phyloP scores from a whole-genome alignment of 2,113 vertebrate genomes.

The Oceanites oceanicus region DNA sequence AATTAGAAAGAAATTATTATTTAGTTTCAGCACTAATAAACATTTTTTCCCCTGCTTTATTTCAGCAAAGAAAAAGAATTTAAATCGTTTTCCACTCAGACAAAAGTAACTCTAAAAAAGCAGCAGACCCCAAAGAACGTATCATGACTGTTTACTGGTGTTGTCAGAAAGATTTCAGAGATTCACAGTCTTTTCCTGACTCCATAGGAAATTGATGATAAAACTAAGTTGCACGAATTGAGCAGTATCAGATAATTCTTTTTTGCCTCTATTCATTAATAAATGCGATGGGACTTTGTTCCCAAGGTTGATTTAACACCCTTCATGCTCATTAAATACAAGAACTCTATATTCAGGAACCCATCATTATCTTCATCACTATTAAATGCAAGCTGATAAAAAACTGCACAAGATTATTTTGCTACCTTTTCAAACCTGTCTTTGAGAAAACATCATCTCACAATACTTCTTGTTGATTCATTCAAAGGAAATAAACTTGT shows the following conservation, averaged over 20 bases:
- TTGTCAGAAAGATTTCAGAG: not conserved
- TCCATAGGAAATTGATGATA: not conserved
- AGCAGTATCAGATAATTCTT: not conserved
- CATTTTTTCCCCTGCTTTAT: accelerated
- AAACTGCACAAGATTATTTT: not conserved
- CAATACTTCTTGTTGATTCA: not conserved
- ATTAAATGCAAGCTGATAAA: not conserved
- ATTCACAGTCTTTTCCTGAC: not conserved
- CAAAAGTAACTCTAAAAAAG: not conserved
- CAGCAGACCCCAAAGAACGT: not conserved
- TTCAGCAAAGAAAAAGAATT: not conserved
- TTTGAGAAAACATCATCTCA: not conserved
- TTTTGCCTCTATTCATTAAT: not conserved
- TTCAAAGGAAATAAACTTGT: not conserved
- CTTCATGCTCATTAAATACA: not conserved
- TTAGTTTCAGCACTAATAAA: not conserved
- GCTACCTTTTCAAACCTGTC: not conserved
- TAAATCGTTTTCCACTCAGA: not conserved
- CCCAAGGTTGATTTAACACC: not conserved
- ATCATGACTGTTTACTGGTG: not conserved
- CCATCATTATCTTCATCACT: not conserved
- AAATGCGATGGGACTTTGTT: not conserved
- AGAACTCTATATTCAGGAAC: not conserved
- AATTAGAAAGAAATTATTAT: not conserved
- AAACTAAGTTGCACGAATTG: not conserved